Evolutionary conservation across 2,888 invertebrate species (phyloP).

Genomic region (Creontiades dilutus): DNA sequence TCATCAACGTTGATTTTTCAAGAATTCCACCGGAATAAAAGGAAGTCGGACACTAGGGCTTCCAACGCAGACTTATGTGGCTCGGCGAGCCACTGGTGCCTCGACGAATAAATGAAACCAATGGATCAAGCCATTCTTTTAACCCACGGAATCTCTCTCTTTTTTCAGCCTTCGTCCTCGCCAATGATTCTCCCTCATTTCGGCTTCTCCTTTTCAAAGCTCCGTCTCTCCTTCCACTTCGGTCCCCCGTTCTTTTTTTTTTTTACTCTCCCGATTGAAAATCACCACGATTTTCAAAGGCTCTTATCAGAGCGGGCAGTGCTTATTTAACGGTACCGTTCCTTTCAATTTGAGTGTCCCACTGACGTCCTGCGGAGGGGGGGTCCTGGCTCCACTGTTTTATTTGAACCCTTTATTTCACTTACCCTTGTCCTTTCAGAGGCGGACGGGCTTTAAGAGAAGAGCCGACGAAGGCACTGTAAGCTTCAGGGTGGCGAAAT

Average conservation of each 20-base stretch:
- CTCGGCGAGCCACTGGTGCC: not conserved
- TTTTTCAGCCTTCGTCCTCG: not conserved
- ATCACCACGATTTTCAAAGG: conserved; percentile 52
- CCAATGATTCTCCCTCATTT: not conserved
- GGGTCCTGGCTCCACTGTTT: conserved; percentile 18
- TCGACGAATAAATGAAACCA: conserved; percentile 29
- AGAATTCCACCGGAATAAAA: no score
- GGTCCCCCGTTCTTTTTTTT: no score
- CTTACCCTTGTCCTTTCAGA: conserved; percentile 45
- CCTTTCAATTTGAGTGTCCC: conserved; percentile 69
- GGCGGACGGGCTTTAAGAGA: not conserved
- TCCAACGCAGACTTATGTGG: not conserved
- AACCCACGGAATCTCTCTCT: not conserved
- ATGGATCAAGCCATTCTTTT: conserved; percentile 41
- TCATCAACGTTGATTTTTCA: no score
- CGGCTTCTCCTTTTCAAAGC: not conserved
- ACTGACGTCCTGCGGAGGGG: not conserved
- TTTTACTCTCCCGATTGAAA: not conserved
- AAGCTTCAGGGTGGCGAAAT: conserved; percentile 17
- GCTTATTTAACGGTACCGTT: conserved; percentile 72
- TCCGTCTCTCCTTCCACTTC: no score
- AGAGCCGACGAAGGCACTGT: conserved; percentile 6
- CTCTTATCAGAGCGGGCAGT: conserved; percentile 45
- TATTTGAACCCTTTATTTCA: conserved; percentile 59
- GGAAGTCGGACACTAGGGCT: not conserved